These are phyloP conservation scores for Drosophila pseudotalamancana DNA, from an alignment of 2,888 invertebrate genomes.

Conservation along the genomic window DNA sequence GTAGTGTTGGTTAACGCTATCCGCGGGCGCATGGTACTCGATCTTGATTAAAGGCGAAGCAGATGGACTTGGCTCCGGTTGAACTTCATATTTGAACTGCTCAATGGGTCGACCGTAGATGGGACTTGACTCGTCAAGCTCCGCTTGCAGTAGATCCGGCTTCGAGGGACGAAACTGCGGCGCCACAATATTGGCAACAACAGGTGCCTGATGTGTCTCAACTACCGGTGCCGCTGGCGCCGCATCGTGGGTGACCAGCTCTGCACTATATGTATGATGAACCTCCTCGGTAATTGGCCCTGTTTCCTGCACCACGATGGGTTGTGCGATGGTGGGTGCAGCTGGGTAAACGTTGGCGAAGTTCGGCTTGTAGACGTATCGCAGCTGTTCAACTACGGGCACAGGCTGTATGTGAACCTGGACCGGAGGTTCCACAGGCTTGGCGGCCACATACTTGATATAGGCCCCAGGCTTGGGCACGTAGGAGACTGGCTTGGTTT, in stretches of 20 bases:
- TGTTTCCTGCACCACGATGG: slow-evolving; percentile 71
- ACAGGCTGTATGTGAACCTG: slow-evolving; percentile 79
- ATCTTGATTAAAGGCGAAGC: slow-evolving; percentile 65
- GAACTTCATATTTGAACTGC: slow-evolving; percentile 61
- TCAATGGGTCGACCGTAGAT: slow-evolving; percentile 48
- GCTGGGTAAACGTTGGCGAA: slow-evolving; percentile 30
- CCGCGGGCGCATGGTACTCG: slow-evolving; percentile 69
- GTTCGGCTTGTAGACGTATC: slow-evolving; percentile 73
- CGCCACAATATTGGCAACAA: slow-evolving; percentile 14
- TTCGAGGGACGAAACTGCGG: slow-evolving; percentile 72
- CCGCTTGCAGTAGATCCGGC: slow-evolving; percentile 58
- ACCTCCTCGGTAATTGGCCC: slow-evolving; percentile 43
- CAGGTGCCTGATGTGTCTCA: slow-evolving; percentile 12
- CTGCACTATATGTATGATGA: slow-evolving; percentile 66
- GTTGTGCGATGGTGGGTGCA: slow-evolving; percentile 57
- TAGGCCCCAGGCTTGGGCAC: slow-evolving; percentile 43
- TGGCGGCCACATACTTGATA: slow-evolving; percentile 49
- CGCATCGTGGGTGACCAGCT: slow-evolving; percentile 17
- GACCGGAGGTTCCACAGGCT: slow-evolving; percentile 43
- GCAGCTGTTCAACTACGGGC: slow-evolving; percentile 78
- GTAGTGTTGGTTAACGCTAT: slow-evolving; percentile 70
- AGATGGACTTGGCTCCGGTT: slow-evolving; percentile 16
- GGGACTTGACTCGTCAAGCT: slow-evolving; percentile 30
- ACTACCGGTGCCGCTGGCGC: neutral
- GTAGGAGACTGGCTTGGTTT: slow-evolving; percentile 35